A percentile compares a stretch with the other conserved stretches of the same genome.
phyloP scores from a whole-genome alignment of 1,140 invertebrate genomes.

The Tetramorium alpestre region DNA sequence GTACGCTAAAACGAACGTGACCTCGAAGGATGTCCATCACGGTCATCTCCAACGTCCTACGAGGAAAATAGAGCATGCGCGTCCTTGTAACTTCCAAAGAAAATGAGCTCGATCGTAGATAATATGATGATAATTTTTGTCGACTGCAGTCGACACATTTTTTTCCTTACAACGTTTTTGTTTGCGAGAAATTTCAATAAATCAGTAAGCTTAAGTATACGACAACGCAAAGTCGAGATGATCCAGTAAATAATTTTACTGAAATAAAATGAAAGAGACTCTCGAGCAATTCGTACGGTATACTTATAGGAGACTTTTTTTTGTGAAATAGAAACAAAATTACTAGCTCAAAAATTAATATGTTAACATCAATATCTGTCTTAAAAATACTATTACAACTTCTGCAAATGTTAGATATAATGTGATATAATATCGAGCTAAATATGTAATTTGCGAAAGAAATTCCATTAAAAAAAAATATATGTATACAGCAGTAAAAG shows the following conservation, averaged over 20 bases:
- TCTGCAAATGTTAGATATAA: background rate
- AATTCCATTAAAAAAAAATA: slow-evolving; percentile 12
- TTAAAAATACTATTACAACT: background rate
- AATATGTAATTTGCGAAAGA: background rate
- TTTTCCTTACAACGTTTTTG: background rate
- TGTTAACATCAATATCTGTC: background rate
- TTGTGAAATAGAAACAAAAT: background rate
- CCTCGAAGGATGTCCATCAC: slow-evolving; percentile 24
- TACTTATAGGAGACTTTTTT: background rate
- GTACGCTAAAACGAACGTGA: background rate
- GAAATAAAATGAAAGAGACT: background rate
- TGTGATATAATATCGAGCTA: background rate
- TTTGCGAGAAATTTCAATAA: background rate
- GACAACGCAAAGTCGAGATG: background rate
- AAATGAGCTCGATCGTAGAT: slow-evolving; percentile 7
- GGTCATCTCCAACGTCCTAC: slow-evolving; percentile 19
- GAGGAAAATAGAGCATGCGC: background rate
- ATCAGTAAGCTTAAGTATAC: background rate
- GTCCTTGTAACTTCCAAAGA: background rate
- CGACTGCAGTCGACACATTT: background rate
- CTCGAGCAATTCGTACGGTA: background rate
- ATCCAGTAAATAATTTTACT: background rate
- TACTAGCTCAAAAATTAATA: background rate
- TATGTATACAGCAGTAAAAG: background rate
- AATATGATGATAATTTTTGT: background rate